A percentile compares a stretch with the other conserved stretches of the same genome.
Evolutionary conservation across 2,113 vertebrate species (phyloP).

Genomic region (Axis porcinus): DNA sequence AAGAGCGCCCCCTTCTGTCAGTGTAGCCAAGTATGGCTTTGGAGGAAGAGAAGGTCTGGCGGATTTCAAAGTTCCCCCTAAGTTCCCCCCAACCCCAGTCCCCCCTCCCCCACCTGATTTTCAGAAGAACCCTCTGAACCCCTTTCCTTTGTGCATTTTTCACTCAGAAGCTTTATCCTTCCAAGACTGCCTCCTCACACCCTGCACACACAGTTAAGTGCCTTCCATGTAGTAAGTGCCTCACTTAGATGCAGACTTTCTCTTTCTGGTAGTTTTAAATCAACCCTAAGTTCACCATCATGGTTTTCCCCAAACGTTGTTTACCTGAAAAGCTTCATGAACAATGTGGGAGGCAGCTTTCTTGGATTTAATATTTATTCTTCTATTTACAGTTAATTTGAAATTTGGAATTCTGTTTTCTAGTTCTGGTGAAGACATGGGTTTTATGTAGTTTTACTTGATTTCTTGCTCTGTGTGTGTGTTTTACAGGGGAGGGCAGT

Average conservation of each 20-base stretch:
- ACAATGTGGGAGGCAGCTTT: background rate
- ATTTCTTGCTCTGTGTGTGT: background rate
- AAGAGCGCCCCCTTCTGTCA: constrained; percentile 60
- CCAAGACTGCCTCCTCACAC: background rate
- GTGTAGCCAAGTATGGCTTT: background rate
- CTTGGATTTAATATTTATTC: background rate
- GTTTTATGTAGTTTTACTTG: background rate
- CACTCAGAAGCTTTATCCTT: accelerated
- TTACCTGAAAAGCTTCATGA: background rate
- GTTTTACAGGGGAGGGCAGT: too few relatives aligned
- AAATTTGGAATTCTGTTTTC: background rate
- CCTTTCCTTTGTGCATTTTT: background rate
- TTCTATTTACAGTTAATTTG: background rate
- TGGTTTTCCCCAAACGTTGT: background rate
- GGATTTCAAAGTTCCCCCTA: background rate
- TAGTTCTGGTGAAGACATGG: background rate
- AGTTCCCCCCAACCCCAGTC: background rate
- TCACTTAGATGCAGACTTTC: background rate
- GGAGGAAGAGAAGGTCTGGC: background rate
- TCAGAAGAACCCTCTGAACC: background rate
- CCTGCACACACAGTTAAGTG: too few relatives aligned
- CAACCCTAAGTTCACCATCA: background rate
- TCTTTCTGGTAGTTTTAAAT: background rate
- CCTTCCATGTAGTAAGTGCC: background rate
- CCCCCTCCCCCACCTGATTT: accelerated